Evolutionary conservation across 2,888 invertebrate genomes (phyloP), one percentile per base, ranked within the genome.

Genomic region (Apodemia mormo): DNA sequence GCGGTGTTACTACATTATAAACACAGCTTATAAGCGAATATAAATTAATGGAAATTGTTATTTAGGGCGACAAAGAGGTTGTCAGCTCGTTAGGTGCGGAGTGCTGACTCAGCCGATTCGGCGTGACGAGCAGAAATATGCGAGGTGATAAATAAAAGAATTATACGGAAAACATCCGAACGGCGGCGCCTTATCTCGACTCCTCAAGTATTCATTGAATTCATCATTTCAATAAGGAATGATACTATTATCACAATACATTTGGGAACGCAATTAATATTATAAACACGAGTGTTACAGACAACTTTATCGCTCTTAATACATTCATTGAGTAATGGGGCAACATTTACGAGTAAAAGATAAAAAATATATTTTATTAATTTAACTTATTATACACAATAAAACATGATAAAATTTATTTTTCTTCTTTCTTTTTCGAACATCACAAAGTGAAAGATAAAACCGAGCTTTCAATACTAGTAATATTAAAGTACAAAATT

Each of bases 21-120:
- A 56, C 30, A 56, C 29, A 22, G 56, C 10, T 56, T 56, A 56
- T 56, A 29, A 56, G 56, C 56, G 29, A 7, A 56, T 56, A 56
- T 56, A 56, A 56, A 56, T 58, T 29, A 58, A 58, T 58, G 58
- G 3, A 58, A 58, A 58, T 58, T 58, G 58, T 58, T 58, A 58
- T 58, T 58, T 58, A 58, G 58, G 58, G 58, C 58, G 58, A 58
- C 58, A 58, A 58, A 58, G 58, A 58, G 58, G 33, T 30, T 58
- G 58, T 58, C 58, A 58, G 58, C 58, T 58, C 10, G 58, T 58
- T 58, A 58, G 30, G 30, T 58, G 30, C 49, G 49, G 8, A 49
- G 58, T 30, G 58, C 58, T 58, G 58, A 58, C 12, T 58, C 58
- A 58, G 58, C 5, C 22, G 30, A 12, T 10, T 33, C 30, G 33